Conservation (phyloP, 1,140 invertebrate species). For the Psilanteris sp. region DNA sequence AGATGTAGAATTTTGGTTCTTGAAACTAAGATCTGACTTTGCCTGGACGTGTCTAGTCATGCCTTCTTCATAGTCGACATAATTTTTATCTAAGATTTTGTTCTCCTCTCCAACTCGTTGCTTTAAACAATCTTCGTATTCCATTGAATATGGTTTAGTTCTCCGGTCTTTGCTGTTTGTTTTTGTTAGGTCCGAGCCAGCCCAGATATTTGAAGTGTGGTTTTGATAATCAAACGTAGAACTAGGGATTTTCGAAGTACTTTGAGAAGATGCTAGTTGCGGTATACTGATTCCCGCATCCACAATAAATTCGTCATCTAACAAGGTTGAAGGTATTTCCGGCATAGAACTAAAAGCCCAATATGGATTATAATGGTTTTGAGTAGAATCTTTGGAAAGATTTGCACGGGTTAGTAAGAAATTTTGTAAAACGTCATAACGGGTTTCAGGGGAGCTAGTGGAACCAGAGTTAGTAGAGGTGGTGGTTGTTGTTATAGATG, state of each 20-base stretch:
- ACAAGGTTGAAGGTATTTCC: slow-evolving; percentile 71
- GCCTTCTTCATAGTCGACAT: slow-evolving; percentile 71
- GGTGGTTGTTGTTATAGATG: slow-evolving; percentile 10
- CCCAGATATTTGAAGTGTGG: slow-evolving; percentile 50
- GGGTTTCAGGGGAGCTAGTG: slow-evolving; percentile 60
- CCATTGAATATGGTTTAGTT: slow-evolving; percentile 68
- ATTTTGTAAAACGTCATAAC: slow-evolving; percentile 66
- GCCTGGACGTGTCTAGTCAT: slow-evolving; percentile 26
- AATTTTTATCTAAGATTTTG: slow-evolving; percentile 28
- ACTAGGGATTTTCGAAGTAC: slow-evolving; percentile 73
- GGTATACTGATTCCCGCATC: slow-evolving; percentile 80
- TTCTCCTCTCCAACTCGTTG: slow-evolving; percentile 32
- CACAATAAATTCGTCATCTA: slow-evolving; percentile 80
- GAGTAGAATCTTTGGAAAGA: slow-evolving; percentile 49
- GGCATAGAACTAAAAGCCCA: slow-evolving; percentile 78
- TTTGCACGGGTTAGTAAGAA: slow-evolving; percentile 66
- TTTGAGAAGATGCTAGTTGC: slow-evolving; percentile 70
- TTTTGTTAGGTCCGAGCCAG: slow-evolving; percentile 4
- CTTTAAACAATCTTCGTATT: slow-evolving; percentile 72
- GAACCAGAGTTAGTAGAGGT: slow-evolving; percentile 22
- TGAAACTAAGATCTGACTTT: slow-evolving; percentile 13
- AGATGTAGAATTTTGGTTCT: slow-evolving; percentile 12
- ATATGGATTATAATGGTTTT: slow-evolving; percentile 73
- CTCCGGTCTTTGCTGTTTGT: slow-evolving; percentile 19
- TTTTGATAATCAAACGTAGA: slow-evolving; percentile 70